Evolutionary conservation across 2,888 invertebrate genomes (phyloP).

Genomic region (Drosophila seclusa): DNA sequence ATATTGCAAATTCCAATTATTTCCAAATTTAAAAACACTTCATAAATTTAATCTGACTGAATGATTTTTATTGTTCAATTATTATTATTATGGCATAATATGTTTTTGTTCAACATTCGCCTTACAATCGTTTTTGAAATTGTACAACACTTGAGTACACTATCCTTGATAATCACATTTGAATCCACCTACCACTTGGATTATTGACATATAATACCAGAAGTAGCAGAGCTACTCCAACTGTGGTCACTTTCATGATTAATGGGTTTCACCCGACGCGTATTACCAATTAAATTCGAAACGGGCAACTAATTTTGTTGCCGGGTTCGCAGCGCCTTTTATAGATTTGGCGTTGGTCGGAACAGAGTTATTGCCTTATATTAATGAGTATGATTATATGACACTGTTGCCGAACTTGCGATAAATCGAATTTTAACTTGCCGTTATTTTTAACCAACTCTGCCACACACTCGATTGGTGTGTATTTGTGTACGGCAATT

Average conservation of each 20-base stretch:
- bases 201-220: constrained; percentile 68
- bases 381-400: constrained; percentile 63
- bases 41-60: not conserved
- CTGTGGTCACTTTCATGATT: constrained; percentile 75
- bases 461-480: not conserved
- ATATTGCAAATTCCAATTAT: constrained; percentile 1
- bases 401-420: constrained; percentile 54
- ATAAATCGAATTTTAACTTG: constrained; percentile 57
- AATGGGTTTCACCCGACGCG: constrained; percentile 58
- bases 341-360: constrained; percentile 67
- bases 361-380: constrained; percentile 64
- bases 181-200: constrained; percentile 76
- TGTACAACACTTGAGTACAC: constrained; percentile 17
- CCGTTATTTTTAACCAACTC: constrained; percentile 62
- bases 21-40: constrained; percentile 7
- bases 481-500: constrained; percentile 29
- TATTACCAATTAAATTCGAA: constrained; percentile 64
- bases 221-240: constrained; percentile 74
- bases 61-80: not conserved
- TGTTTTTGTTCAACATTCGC: too few relatives aligned
- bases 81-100: not conserved
- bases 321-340: constrained; percentile 61
- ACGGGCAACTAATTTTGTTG: constrained; percentile 75
- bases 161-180: constrained; percentile 23
- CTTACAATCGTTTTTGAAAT: not conserved